Base-by-base conservation (phyloP, 2,797 vertebrate species). In the Acipenser oxyrinchus region DNA sequence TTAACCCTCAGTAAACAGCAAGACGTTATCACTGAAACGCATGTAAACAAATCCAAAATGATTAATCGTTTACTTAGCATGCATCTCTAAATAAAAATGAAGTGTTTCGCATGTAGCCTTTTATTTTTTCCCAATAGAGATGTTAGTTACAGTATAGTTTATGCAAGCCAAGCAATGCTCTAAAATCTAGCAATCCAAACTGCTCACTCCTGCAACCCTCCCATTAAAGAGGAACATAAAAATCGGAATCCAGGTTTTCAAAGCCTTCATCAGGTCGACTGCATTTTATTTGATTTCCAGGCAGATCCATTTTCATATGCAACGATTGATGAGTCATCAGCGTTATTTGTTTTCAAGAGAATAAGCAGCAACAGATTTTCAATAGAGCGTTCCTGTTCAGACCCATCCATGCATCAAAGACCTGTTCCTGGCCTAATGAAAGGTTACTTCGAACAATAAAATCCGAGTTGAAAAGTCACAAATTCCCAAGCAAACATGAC, bases 291-390 rank as follows among this genome's bases (percentile, higher is more conserved):
- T 4, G 2, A 71, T 72, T 50, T 49, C 65, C 59, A 63, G 60
- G 71, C 51, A 72, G 69, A 53, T 51, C 68, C 71, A 66, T 23
- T 57, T 65, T 15, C 51, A 71, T 70, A 73, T 73, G 75, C 74
- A 72, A 58, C 0, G 53, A 37, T 63, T 60, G 70, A 49, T 62
- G 50, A 74, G 51, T 62, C 68, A 70, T 51, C 71, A 65, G 69
- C 67, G 5, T 37, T 37, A 37, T 79, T 73, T 48, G 69, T 79
- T 83, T 82, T n/a, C n/a, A n/a, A n/a, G 70, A 52, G 58, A 72
- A 81, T 77, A 81, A 81, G 80, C 75, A 78, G 55, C 69, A 79
- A 81, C 77, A 69, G 73, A 84, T 78, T 82, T 81, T 73, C 73
- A 76, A 84, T 83, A 79, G 78, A 72, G 23, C 63, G 63, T 64